Conservation (phyloP, 2,888 invertebrate species). For the Pyrrhia umbra region DNA sequence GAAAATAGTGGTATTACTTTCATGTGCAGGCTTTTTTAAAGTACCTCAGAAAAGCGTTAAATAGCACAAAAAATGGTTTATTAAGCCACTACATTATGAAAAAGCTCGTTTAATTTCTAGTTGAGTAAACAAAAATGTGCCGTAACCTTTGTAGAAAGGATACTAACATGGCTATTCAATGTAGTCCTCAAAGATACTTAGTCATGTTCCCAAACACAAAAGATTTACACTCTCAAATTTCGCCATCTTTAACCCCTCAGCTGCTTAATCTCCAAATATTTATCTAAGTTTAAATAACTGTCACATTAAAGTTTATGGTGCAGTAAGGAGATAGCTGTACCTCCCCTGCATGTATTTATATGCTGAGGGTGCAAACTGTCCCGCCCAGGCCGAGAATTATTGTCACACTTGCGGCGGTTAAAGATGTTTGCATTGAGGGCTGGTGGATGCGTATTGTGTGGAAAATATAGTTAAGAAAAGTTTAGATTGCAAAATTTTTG, state of each 20-base stretch:
- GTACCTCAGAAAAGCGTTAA: too few relatives aligned
- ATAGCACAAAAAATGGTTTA: too few relatives aligned
- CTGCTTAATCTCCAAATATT: constrained; percentile 54
- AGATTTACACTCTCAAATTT: constrained; percentile 5
- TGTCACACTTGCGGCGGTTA: constrained; percentile 63
- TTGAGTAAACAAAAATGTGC: too few relatives aligned
- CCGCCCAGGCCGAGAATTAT: constrained; percentile 73
- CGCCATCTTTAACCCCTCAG: constrained; percentile 7
- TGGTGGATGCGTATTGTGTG: not conserved
- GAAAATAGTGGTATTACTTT: too few relatives aligned
- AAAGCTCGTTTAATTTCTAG: too few relatives aligned
- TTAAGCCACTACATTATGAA: too few relatives aligned
- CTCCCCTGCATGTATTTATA: constrained; percentile 69
- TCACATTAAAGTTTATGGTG: constrained; percentile 81
- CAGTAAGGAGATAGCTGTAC: constrained; percentile 75
- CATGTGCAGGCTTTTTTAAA: too few relatives aligned
- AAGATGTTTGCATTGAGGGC: constrained; percentile 50
- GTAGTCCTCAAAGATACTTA: not conserved
- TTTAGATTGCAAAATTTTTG: not conserved
- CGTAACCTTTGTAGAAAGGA: too few relatives aligned
- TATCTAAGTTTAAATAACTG: constrained; percentile 74
- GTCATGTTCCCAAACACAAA: not conserved
- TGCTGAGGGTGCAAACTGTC: constrained; percentile 67
- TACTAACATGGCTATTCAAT: too few relatives aligned
- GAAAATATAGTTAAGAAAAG: not conserved